A percentile compares a stretch with the other conserved stretches of the same genome.
These are phyloP conservation scores for Actinostola sp. DNA, from an alignment of 92 coral and sea anemone species.

Conservation along the genomic window DNA sequence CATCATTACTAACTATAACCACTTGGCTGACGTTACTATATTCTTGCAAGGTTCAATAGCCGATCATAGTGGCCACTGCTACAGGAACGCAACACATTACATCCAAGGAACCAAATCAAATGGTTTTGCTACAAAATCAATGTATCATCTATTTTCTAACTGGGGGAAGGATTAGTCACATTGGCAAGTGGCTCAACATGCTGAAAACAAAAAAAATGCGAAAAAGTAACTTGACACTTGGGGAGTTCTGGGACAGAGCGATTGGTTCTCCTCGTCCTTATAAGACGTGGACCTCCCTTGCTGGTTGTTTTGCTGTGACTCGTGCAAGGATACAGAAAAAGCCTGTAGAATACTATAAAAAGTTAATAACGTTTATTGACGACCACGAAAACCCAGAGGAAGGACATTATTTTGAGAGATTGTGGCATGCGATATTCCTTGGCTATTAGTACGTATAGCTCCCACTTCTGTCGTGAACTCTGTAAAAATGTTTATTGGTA, in stretches of 20 bases:
- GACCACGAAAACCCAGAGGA: slow-evolving; percentile 64
- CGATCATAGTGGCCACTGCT: not conserved
- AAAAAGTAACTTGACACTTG: slow-evolving; percentile 31
- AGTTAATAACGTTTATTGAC: slow-evolving; percentile 46
- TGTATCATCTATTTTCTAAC: not conserved
- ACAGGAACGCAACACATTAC: not conserved
- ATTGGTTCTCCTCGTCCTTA: slow-evolving; percentile 36
- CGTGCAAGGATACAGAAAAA: slow-evolving; percentile 35
- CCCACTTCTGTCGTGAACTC: too few species aligned
- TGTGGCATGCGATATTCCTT: slow-evolving; percentile 49
- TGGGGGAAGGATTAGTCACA: slow-evolving; percentile 46
- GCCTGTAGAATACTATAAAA: slow-evolving; percentile 39
- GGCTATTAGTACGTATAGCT: too few species aligned
- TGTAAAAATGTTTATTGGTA: too few species aligned
- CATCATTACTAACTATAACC: slow-evolving; percentile 58
- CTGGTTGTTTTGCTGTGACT: slow-evolving; percentile 57
- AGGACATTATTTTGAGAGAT: slow-evolving; percentile 68
- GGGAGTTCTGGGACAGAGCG: slow-evolving; percentile 24
- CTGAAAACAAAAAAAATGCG: slow-evolving; percentile 42
- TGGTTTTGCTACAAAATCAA: not conserved
- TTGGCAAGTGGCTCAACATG: slow-evolving; percentile 22
- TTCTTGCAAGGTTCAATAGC: slow-evolving; percentile 48
- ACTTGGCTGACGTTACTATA: slow-evolving; percentile 51
- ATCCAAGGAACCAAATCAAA: not conserved
- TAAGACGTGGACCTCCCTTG: not conserved